A percentile compares a stretch with the other conserved stretches of the same genome.
Evolutionary conservation across 2,888 invertebrate species (phyloP).

Genomic region (Neoitamus cyanurus): DNA sequence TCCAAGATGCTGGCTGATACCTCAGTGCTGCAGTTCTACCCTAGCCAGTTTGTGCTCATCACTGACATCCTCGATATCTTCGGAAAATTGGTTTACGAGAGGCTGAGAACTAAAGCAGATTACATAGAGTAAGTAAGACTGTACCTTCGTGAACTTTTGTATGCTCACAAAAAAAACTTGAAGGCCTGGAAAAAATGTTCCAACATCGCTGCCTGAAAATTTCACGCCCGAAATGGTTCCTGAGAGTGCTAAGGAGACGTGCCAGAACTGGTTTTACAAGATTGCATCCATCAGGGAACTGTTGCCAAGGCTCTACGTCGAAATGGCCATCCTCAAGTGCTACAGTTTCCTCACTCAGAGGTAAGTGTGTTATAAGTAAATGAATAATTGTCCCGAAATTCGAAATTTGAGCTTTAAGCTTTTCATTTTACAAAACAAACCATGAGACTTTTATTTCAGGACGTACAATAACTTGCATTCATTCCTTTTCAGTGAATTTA

Average conservation of each 20-base stretch:
- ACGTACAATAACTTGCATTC: background rate
- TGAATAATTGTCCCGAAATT: background rate
- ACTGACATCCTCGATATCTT: constrained; percentile 97
- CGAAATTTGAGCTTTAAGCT: no score
- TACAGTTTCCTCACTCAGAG: constrained; percentile 84
- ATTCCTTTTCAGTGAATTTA: constrained; percentile 74
- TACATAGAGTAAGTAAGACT: constrained; percentile 68
- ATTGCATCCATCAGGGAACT: constrained; percentile 96
- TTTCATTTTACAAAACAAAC: background rate
- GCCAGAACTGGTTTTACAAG: constrained; percentile 99
- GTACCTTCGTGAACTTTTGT: background rate
- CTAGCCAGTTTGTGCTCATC: constrained; percentile 96
- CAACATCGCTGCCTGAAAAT: constrained; percentile 71
- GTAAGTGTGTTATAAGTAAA: constrained; percentile 68
- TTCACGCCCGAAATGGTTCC: constrained; percentile 84
- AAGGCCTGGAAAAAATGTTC: constrained; percentile 69
- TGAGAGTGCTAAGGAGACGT: constrained; percentile 93
- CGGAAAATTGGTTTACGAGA: constrained; percentile 87
- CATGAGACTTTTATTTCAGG: no score
- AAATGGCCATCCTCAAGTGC: constrained; percentile 91
- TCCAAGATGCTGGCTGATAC: constrained; percentile 92
- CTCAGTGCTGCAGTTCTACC: constrained; percentile 93
- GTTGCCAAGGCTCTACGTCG: constrained; percentile 92
- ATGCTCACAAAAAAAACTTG: background rate
- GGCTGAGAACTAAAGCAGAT: constrained; percentile 81